Evolutionary conservation across 2,888 invertebrate genomes (phyloP).

Genomic region (Himalopsyche tibetana): DNA sequence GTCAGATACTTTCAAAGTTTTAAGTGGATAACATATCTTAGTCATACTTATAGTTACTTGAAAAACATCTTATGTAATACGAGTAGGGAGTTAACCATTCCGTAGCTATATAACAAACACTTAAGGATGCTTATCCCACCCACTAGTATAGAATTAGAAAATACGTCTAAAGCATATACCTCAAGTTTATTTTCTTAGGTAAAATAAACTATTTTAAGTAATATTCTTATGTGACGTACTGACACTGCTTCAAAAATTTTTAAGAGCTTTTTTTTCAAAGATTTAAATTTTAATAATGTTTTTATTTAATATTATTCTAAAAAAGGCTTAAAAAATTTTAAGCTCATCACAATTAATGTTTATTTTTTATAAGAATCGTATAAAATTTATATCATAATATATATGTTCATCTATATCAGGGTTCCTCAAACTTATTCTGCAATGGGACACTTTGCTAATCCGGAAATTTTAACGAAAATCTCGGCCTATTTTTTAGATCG

Average conservation of each 20-base stretch:
- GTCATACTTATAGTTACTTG: slow-evolving; percentile 48
- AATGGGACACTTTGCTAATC: too few relatives aligned
- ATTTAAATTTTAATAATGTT: too few relatives aligned
- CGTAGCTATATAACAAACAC: not conserved
- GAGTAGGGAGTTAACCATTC: not conserved
- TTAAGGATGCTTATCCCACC: slow-evolving; percentile 24
- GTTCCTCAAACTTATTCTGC: too few relatives aligned
- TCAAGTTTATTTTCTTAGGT: not conserved
- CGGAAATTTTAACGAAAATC: too few relatives aligned
- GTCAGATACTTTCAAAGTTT: slow-evolving; percentile 62
- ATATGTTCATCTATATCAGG: too few relatives aligned
- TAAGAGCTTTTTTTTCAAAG: too few relatives aligned
- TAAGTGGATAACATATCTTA: slow-evolving; percentile 62
- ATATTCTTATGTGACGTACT: not conserved
- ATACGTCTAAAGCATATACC: not conserved
- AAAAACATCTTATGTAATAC: slow-evolving; percentile 53
- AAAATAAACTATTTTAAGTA: not conserved
- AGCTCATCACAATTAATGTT: too few relatives aligned
- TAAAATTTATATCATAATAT: too few relatives aligned
- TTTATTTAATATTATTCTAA: not conserved
- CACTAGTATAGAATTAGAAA: slow-evolving; percentile 8
- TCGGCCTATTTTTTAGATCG: too few relatives aligned
- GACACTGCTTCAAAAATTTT: too few relatives aligned
- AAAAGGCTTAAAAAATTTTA: too few relatives aligned
- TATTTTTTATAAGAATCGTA: too few relatives aligned